Evolutionary conservation across 2,113 vertebrate genomes (phyloP).

Genomic region (Platichthys flesus): DNA sequence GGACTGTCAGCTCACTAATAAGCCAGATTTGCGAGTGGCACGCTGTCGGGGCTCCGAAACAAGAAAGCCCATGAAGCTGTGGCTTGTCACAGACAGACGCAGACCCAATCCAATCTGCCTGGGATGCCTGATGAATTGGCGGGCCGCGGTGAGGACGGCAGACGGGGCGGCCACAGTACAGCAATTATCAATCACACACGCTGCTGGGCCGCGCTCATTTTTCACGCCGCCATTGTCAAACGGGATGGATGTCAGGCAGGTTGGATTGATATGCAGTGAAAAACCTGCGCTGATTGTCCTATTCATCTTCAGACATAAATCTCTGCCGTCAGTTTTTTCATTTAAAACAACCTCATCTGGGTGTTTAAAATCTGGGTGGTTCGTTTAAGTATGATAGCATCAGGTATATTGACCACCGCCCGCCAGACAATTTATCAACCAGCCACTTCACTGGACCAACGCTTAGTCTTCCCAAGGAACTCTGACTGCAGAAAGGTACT

Average conservation of each 20-base stretch:
- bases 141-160: slow-evolving; percentile 54
- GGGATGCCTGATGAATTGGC: slow-evolving; percentile 72
- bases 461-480: slow-evolving; percentile 19
- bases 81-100: slow-evolving; percentile 48
- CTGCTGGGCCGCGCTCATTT: slow-evolving; percentile 44
- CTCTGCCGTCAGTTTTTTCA: slow-evolving; percentile 1
- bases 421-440: slow-evolving; percentile 40
- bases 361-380: not conserved
- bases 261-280: slow-evolving; percentile 53
- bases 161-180: slow-evolving; percentile 57
- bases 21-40: slow-evolving; percentile 40
- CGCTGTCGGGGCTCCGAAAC: slow-evolving; percentile 22
- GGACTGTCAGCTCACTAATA: slow-evolving; percentile 51
- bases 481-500: slow-evolving; percentile 42
- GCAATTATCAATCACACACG: slow-evolving; percentile 76
- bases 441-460: slow-evolving; percentile 1
- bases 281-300: slow-evolving; percentile 26
- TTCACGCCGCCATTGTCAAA: slow-evolving; percentile 55
- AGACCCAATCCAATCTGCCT: slow-evolving; percentile 59
- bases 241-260: slow-evolving; percentile 42
- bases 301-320: slow-evolving; percentile 35
- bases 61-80: slow-evolving; percentile 2
- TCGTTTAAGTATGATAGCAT: slow-evolving; percentile 21
- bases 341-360: not conserved
- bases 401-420: slow-evolving; percentile 35